Evolutionary conservation across 1,140 invertebrate species (phyloP).

Genomic region (Colletes latitarsis): DNA sequence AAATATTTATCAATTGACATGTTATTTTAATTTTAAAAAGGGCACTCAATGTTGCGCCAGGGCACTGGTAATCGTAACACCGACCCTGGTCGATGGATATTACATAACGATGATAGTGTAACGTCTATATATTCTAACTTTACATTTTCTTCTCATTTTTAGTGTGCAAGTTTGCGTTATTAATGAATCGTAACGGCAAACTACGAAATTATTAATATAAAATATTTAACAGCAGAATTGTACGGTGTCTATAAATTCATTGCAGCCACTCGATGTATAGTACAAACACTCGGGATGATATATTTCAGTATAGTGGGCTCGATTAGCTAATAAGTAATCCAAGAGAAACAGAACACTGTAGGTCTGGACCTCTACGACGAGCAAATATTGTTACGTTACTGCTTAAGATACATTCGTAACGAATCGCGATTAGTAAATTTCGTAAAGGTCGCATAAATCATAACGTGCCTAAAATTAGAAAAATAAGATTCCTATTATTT

Average conservation of each 20-base stretch:
- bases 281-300: constrained; percentile 41
- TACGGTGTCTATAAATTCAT: constrained; percentile 15
- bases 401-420: neutral
- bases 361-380: neutral
- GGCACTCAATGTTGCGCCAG: no score
- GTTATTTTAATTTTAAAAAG: no score
- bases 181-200: neutral
- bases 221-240: constrained; percentile 29
- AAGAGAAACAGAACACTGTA: constrained; percentile 13
- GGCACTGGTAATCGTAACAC: no score
- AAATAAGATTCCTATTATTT: neutral
- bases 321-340: constrained; percentile 37
- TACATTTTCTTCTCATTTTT: neutral
- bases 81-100: neutral
- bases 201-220: constrained; percentile 1
- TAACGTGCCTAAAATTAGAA: neutral
- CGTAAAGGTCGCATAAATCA: neutral
- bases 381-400: neutral
- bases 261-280: constrained; percentile 20
- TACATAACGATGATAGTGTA: neutral
- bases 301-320: constrained; percentile 13
- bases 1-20: no score
- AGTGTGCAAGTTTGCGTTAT: no score
- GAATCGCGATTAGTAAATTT: neutral
- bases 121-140: neutral